Base-by-base conservation (phyloP, 1,140 invertebrate species). In the Psilanteris sp. region DNA sequence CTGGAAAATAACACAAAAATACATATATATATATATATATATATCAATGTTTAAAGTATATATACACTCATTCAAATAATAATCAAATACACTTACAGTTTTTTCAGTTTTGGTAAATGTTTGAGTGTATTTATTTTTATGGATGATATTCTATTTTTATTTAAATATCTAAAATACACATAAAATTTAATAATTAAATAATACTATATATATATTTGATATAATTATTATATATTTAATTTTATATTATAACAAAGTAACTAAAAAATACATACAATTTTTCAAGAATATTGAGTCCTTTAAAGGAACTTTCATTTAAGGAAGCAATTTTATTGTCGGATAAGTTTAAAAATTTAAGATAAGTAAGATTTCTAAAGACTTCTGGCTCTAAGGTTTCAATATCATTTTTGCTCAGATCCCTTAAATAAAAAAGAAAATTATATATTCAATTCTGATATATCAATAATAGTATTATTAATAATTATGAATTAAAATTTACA, bases 371-470 rank as follows among this genome's bases (percentile, higher is more conserved):
- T 64, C 88, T 89, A 74, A 94, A 97, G 39, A 92, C 91, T 81
- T 93, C 91, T 7, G 91, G 89, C 82, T 93, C 91, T 59, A 97
- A 91, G n/a, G 89, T 81, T 6, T 89, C 89, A 82, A 97, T 94
- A 52, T 92, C 90, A 86, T 97, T 97, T 82, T 91, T 91, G 74
- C 93, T 94, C 20, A 96, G 85, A 84, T 94, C 92, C 75, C 93
- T 94, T 83, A 10, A 89, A 89, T 11, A 37, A 55, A n/a, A n/a
- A n/a, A n/a, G n/a, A n/a, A n/a, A n/a, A n/a, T n/a, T n/a, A n/a
- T n/a, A n/a, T n/a, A n/a, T n/a, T n/a, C n/a, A n/a, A n/a, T n/a
- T n/a, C n/a, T n/a, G n/a, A n/a, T n/a, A n/a, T n/a, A n/a, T n/a
- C n/a, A n/a, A n/a, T n/a, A n/a, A n/a, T n/a, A n/a, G n/a, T n/a